Base-by-base conservation (phyloP, 2,888 invertebrate genomes). In the Dermolepida albohirtum region DNA sequence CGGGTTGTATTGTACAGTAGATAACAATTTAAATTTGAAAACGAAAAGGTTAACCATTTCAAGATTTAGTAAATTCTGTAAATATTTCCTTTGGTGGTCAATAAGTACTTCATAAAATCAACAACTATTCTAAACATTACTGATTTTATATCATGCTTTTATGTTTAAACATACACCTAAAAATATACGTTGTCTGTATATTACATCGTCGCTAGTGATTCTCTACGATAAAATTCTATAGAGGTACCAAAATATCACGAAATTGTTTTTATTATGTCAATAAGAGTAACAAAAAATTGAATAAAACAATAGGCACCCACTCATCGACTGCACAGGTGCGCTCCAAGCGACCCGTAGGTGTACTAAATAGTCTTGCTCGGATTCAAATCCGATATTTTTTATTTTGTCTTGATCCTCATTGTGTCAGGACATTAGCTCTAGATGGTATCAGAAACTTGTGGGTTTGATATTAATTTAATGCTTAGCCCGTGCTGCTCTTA, bases 401-500 rank as follows among this genome's bases (percentile, higher is more conserved):
- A 80, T 81, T 79, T 79, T 77, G 75, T 77, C 76, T 76, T 75
- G 81, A 79, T 81, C 79, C 79, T 81, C 81, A 82, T 82, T 81
- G 82, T 81, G 81, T 80, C 80, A 81, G 81, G 81, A 81, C 81
- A 82, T 82, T 81, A 80, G 81, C 81, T 81, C 76, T 76, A 81
- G 81, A 81, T 81, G 75, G 73, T 81, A 81, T 81, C 81, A 74
- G 74, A 73, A 73, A 74, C 73, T 75, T 79, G 79, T 80, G 80
- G 80, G 81, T 76, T 80, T 80, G 80, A 79, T 80, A 81, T 81
- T 80, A 80, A 80, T 80, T 81, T 81, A 80, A 79, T 80, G 77
- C 79, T 78, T 74, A 76, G 78, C 75, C 78, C 75, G 77, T 76
- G 77, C 77, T 78, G 47, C 59, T 77, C 74, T 75, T 74, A 72